Conservation (phyloP, 2,797 vertebrate genomes). For the Enteromius treurensis region DNA sequence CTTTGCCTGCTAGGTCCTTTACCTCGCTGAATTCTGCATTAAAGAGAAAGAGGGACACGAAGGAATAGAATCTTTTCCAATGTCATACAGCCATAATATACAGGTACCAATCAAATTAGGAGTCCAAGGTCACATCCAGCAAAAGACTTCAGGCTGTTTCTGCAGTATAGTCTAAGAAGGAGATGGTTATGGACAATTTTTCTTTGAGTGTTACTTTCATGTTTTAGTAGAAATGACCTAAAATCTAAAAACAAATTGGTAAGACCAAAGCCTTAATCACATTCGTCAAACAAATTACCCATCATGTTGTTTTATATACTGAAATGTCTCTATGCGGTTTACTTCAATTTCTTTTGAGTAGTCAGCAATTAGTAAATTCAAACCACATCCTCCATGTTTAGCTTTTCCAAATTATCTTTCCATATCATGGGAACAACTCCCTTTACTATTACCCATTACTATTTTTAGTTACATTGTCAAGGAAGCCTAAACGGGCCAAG, state of each 20-base stretch:
- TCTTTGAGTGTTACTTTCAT: background rate
- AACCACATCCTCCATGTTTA: constrained; percentile 34
- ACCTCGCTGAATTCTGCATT: constrained; percentile 41
- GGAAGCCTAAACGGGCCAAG: constrained; percentile 57
- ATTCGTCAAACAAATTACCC: constrained; percentile 15
- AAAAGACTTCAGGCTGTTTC: background rate
- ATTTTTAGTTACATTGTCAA: constrained; percentile 57
- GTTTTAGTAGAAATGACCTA: background rate
- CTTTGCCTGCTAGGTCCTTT: constrained; percentile 56
- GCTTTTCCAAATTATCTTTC: constrained; percentile 37
- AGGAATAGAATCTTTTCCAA: constrained; percentile 70
- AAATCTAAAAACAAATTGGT: constrained; percentile 9
- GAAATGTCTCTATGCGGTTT: constrained; percentile 50
- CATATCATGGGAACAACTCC: constrained; percentile 42
- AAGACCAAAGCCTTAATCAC: constrained; percentile 21
- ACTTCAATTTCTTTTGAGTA: constrained; percentile 53
- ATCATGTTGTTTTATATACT: constrained; percentile 24
- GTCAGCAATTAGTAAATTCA: constrained; percentile 13
- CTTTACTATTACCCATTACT: constrained; percentile 33
- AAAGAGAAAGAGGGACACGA: constrained; percentile 33
- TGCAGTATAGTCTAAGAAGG: background rate
- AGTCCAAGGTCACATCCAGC: constrained; percentile 18
- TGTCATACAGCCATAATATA: constrained; percentile 77
- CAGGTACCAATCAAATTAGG: constrained; percentile 70
- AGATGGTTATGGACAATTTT: background rate